Evolutionary conservation across 2,888 invertebrate species (phyloP).

Genomic region (Peribatodes rhomboidaria): DNA sequence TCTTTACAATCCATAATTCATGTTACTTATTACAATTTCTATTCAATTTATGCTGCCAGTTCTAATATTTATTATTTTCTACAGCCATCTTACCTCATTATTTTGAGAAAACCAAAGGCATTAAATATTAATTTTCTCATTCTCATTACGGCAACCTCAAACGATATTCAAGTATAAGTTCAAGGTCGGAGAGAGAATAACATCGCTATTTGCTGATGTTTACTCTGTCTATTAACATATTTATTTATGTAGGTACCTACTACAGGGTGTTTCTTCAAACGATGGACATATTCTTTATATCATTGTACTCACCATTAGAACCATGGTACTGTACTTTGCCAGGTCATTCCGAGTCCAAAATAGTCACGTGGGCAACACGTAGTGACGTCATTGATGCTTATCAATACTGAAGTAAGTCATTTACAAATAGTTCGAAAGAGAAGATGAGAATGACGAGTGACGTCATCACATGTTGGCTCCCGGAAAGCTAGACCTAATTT

Average conservation of each 20-base stretch:
- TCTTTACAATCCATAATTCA: neutral
- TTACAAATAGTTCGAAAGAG: no score
- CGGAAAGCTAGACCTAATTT: no score
- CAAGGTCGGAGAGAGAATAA: constrained; percentile 46
- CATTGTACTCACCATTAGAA: no score
- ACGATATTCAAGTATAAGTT: constrained; percentile 38
- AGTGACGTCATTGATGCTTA: no score
- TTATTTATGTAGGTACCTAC: constrained; percentile 34
- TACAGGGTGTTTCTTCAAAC: no score
- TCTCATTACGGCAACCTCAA: constrained; percentile 13
- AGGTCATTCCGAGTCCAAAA: no score
- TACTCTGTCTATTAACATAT: constrained; percentile 46
- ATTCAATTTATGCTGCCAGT: neutral
- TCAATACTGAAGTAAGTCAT: no score
- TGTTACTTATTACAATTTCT: neutral
- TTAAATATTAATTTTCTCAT: constrained; percentile 10
- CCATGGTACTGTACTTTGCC: no score
- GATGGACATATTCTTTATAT: no score
- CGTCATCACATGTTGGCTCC: no score
- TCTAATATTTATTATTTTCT: neutral
- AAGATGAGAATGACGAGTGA: no score
- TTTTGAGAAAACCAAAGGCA: constrained; percentile 7
- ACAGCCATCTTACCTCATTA: constrained; percentile 23
- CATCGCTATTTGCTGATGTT: constrained; percentile 32
- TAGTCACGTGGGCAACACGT: no score